phyloP scores from a whole-genome alignment of 2,797 vertebrate species.

The Menidia menidia region DNA sequence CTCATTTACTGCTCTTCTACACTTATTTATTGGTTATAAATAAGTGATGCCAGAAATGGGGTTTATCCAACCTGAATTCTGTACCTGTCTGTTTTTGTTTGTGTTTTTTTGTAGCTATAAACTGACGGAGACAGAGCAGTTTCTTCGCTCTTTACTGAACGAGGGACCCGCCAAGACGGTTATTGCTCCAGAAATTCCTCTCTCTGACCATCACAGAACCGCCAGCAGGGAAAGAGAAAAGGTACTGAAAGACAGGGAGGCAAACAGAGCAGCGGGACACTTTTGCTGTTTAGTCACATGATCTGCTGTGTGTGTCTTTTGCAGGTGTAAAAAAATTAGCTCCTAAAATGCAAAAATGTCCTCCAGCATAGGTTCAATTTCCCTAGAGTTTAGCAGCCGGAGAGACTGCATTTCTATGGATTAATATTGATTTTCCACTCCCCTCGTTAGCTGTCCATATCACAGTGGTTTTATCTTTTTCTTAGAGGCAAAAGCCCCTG shows the following conservation, averaged over 20 bases:
- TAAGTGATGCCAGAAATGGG: neutral
- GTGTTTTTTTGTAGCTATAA: slow-evolving; percentile 83
- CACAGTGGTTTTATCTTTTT: slow-evolving; percentile 5
- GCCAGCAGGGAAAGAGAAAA: slow-evolving; percentile 81
- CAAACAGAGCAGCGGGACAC: neutral
- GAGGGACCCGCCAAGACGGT: slow-evolving; percentile 92
- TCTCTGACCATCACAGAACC: slow-evolving; percentile 74
- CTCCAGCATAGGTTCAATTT: neutral
- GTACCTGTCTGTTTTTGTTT: neutral
- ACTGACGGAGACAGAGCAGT: slow-evolving; percentile 90
- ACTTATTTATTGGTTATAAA: too few species aligned
- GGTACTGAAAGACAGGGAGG: slow-evolving; percentile 37
- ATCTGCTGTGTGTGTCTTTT: neutral
- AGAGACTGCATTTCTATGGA: too few species aligned
- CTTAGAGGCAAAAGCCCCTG: slow-evolving; percentile 52
- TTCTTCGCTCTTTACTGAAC: slow-evolving; percentile 89
- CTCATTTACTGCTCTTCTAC: too few species aligned
- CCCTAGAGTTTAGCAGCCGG: neutral
- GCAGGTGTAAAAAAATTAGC: too few species aligned
- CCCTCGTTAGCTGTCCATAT: neutral
- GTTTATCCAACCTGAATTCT: neutral
- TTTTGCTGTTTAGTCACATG: neutral
- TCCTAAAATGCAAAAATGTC: too few species aligned
- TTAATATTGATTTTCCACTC: too few species aligned
- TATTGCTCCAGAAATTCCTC: slow-evolving; percentile 86